These are phyloP conservation scores for Syrmaticus mikado DNA, from an alignment of 2,113 vertebrate species.

Conservation along the genomic window DNA sequence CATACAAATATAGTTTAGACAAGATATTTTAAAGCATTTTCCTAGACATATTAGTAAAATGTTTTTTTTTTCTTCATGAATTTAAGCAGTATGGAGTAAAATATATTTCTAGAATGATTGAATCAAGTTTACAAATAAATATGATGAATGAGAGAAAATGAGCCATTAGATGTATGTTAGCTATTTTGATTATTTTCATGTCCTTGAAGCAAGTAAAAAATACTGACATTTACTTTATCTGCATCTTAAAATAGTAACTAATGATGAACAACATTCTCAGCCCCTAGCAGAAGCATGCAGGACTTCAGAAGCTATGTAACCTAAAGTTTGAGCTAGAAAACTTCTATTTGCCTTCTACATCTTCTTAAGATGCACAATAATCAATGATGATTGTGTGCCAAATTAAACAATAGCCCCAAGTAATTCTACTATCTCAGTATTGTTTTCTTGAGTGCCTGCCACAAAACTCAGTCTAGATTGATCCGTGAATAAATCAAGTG, in stretches of 20 bases:
- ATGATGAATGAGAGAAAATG: neutral
- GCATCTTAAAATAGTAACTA: neutral
- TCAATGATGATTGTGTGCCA: neutral
- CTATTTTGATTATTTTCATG: neutral
- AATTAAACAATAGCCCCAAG: slow-evolving; percentile 20
- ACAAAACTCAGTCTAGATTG: neutral
- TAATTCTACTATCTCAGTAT: neutral
- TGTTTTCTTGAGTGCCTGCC: neutral
- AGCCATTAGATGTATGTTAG: neutral
- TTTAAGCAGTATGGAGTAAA: neutral
- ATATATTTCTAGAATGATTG: neutral
- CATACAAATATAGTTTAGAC: neutral
- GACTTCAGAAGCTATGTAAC: neutral
- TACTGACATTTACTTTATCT: neutral
- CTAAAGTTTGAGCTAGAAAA: neutral
- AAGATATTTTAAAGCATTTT: neutral
- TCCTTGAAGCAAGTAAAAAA: neutral
- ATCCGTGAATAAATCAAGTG: neutral
- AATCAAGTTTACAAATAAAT: neutral
- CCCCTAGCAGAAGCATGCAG: neutral
- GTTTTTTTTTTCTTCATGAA: neutral
- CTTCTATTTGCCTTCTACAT: neutral
- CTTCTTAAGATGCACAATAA: slow-evolving; percentile 3
- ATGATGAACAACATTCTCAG: neutral
- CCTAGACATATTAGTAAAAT: neutral